A percentile compares a stretch with the other conserved stretches of the same genome.
Evolutionary conservation across 2,888 invertebrate species (phyloP).

Genomic region (Sceliomorpha sp.): DNA sequence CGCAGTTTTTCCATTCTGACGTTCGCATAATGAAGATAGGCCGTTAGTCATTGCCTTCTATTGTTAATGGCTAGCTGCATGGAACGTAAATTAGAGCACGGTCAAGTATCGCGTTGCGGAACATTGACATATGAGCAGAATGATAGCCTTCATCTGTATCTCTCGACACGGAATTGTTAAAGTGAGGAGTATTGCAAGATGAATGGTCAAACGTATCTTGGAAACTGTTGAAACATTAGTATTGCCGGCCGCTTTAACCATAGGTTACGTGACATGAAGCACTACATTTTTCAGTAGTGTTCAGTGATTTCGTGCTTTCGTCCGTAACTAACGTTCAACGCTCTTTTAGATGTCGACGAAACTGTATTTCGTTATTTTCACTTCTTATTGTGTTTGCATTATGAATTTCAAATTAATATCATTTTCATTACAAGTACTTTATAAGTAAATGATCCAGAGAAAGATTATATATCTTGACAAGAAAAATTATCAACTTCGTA

Average conservation of each 20-base stretch:
- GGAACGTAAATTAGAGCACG: slow-evolving; percentile 49
- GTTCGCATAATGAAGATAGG: slow-evolving; percentile 29
- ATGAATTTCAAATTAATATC: too few species aligned
- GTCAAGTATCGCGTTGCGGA: slow-evolving; percentile 45
- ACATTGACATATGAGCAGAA: slow-evolving; percentile 41
- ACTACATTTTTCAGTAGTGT: slow-evolving; percentile 5
- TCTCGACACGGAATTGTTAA: slow-evolving; percentile 28
- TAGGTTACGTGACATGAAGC: slow-evolving; percentile 22
- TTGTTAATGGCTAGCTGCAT: slow-evolving; percentile 18
- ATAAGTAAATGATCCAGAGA: too few species aligned
- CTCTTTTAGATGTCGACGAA: too few species aligned
- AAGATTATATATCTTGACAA: too few species aligned
- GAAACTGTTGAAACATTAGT: slow-evolving; percentile 20
- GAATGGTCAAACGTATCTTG: slow-evolving; percentile 52
- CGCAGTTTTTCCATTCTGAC: slow-evolving; percentile 13
- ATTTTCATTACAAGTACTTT: too few species aligned
- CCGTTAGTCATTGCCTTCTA: slow-evolving; percentile 36
- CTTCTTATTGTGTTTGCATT: too few species aligned
- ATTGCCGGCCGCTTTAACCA: slow-evolving; percentile 24
- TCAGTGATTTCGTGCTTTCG: slow-evolving; percentile 15
- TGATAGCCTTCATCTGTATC: slow-evolving; percentile 35
- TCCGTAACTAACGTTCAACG: neutral
- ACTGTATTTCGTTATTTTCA: too few species aligned
- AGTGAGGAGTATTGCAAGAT: slow-evolving; percentile 51
- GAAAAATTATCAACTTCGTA: too few species aligned